phyloP scores from a whole-genome alignment of 2,888 invertebrate genomes.

The Aphidius colemani region DNA sequence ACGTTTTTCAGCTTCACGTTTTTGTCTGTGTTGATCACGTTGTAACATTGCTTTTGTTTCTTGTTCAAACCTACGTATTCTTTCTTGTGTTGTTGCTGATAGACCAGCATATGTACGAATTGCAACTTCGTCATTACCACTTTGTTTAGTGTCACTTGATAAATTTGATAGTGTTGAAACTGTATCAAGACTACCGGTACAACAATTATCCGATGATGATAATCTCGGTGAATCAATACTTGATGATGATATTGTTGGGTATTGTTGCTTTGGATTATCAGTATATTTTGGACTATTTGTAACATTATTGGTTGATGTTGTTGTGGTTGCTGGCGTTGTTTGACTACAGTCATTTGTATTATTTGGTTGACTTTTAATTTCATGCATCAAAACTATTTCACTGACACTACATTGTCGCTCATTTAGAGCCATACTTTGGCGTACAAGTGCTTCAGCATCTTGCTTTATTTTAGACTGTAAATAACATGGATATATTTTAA shows the following conservation, averaged over 20 bases:
- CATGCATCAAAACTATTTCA: slow-evolving; percentile 55
- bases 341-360: slow-evolving; percentile 28
- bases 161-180: slow-evolving; percentile 48
- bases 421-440: slow-evolving; percentile 55
- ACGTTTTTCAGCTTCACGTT: slow-evolving; percentile 57
- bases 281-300: slow-evolving; percentile 32
- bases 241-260: slow-evolving; percentile 25
- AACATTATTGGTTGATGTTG: slow-evolving; percentile 24
- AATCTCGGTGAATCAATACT: slow-evolving; percentile 39
- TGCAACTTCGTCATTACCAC: slow-evolving; percentile 57
- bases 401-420: slow-evolving; percentile 55
- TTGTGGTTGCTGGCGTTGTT: slow-evolving; percentile 11
- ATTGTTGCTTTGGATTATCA: slow-evolving; percentile 30
- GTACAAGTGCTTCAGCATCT: slow-evolving; percentile 44
- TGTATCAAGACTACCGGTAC: slow-evolving; percentile 50
- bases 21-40: slow-evolving; percentile 56
- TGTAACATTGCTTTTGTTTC: slow-evolving; percentile 75
- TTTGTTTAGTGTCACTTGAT: slow-evolving; percentile 53
- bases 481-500: slow-evolving; percentile 3
- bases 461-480: slow-evolving; percentile 46
- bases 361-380: slow-evolving; percentile 44
- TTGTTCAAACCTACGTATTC: slow-evolving; percentile 74
- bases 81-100: slow-evolving; percentile 67
- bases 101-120: slow-evolving; percentile 68
- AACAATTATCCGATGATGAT: slow-evolving; percentile 16